phyloP scores from a whole-genome alignment of 2,113 vertebrate species.

The Tylochromis polylepis region DNA sequence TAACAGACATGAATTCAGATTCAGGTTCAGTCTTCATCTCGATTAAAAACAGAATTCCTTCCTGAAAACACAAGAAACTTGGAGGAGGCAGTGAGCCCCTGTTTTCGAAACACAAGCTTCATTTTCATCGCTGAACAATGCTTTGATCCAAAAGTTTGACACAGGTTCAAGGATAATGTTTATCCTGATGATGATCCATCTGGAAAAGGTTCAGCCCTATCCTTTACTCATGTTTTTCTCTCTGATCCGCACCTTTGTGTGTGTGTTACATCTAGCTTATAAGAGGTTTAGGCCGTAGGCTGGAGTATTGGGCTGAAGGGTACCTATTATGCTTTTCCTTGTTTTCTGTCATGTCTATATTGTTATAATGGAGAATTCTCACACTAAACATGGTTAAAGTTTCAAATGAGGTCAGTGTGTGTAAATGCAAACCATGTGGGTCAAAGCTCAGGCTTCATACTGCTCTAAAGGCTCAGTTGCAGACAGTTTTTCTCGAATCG shows the following conservation, averaged over 20 bases:
- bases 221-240: not conserved
- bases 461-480: not conserved
- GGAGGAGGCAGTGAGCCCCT: not conserved
- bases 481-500: not conserved
- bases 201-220: not conserved
- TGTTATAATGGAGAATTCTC: not conserved
- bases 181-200: slow-evolving; percentile 21
- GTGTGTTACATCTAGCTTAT: not conserved
- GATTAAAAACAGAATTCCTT: slow-evolving; percentile 1
- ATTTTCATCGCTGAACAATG: not conserved
- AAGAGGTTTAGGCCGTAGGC: not conserved
- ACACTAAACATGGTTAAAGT: not conserved
- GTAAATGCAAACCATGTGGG: not conserved
- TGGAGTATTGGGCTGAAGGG: not conserved
- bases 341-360: not conserved
- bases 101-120: not conserved
- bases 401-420: not conserved
- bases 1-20: not conserved
- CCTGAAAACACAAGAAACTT: slow-evolving; percentile 5
- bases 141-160: slow-evolving; percentile 4
- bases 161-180: slow-evolving; percentile 14
- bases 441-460: not conserved
- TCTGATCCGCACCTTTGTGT: not conserved
- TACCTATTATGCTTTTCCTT: not conserved
- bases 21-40: not conserved